phyloP scores from a whole-genome alignment of 2,888 invertebrate genomes.

The Tenthredo scrophulariae region DNA sequence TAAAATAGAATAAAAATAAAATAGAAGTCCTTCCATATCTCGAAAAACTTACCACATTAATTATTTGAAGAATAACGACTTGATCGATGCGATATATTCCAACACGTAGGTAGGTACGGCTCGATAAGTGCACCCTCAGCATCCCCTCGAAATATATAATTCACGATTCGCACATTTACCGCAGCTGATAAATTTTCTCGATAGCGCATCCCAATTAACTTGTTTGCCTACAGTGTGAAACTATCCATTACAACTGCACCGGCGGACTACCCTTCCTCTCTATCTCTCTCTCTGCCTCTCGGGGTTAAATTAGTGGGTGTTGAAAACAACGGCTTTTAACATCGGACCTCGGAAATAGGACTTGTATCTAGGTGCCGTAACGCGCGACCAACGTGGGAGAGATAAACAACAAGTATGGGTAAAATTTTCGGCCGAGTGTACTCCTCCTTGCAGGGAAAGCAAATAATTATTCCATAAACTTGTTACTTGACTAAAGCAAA shows the following conservation, averaged over 20 bases:
- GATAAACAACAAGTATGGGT: constrained; percentile 16
- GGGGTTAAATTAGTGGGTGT: constrained; percentile 46
- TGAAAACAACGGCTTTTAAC: constrained; percentile 50
- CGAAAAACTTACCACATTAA: not conserved
- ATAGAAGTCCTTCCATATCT: not conserved
- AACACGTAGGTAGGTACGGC: not conserved
- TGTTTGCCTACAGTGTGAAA: constrained; percentile 48
- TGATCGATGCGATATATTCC: not conserved
- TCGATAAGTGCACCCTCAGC: constrained; percentile 25
- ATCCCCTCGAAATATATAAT: not conserved
- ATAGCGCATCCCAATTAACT: constrained; percentile 52
- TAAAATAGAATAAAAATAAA: not conserved
- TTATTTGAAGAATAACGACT: not conserved
- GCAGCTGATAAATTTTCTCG: constrained; percentile 48
- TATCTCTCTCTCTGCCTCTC: not conserved
- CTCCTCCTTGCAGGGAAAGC: no score
- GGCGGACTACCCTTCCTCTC: not conserved
- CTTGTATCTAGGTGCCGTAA: not conserved
- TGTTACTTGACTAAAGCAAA: no score
- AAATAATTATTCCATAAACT: no score
- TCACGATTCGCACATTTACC: constrained; percentile 29
- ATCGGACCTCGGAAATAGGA: not conserved
- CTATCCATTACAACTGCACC: constrained; percentile 50
- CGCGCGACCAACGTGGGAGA: not conserved
- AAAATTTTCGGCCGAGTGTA: not conserved